Conservation (phyloP, 2,113 vertebrate genomes). For the Azemiops feae region DNA sequence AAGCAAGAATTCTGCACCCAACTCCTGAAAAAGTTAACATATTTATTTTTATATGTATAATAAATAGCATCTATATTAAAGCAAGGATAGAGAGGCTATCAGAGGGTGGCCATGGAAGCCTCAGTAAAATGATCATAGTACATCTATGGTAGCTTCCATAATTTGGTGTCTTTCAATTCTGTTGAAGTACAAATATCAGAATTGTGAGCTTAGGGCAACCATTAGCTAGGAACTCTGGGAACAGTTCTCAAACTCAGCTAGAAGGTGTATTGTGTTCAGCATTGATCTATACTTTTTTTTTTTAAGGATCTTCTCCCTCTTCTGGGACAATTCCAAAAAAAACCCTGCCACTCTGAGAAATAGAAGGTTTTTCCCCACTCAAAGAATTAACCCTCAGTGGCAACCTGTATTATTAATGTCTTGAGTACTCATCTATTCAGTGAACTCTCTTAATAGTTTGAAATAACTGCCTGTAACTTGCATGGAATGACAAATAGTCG, state of each 20-base stretch:
- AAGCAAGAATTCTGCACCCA: not conserved
- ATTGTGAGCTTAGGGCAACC: not conserved
- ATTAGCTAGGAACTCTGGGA: not conserved
- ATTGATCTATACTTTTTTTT: not conserved
- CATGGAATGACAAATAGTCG: not conserved
- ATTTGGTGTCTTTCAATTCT: not conserved
- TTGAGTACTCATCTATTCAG: not conserved
- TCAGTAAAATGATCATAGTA: not conserved
- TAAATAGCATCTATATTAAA: not conserved
- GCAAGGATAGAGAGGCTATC: not conserved
- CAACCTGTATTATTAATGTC: slow-evolving; percentile 17
- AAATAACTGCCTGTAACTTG: slow-evolving; percentile 16
- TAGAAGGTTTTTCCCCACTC: not conserved
- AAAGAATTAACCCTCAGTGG: not conserved
- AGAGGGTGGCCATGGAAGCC: no score
- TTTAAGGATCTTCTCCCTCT: not conserved
- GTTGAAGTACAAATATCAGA: not conserved
- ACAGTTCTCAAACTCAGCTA: not conserved
- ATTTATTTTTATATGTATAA: not conserved
- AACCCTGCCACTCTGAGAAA: not conserved
- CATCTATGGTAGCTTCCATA: not conserved
- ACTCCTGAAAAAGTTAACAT: not conserved
- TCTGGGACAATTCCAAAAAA: not conserved
- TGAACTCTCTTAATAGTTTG: slow-evolving; percentile 7
- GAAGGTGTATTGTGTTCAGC: not conserved